phyloP scores from a whole-genome alignment of 35 echinoderm and acorn worm genomes.

The Lytechinus pictus region DNA sequence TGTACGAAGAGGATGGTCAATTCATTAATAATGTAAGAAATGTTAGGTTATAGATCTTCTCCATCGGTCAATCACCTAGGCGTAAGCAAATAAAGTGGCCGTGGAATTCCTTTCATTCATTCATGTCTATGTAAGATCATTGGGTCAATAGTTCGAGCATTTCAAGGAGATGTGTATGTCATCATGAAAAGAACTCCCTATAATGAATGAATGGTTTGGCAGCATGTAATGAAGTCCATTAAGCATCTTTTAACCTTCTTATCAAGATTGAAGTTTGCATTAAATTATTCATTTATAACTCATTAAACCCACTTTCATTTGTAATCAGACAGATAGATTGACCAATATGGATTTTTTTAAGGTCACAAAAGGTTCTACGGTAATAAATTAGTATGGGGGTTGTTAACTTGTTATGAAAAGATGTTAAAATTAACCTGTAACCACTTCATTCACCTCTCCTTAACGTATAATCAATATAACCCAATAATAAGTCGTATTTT shows the following conservation, averaged over 20 bases:
- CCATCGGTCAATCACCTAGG: background rate
- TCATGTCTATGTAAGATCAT: background rate
- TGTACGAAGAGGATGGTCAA: background rate
- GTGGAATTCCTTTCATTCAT: conserved; percentile 12
- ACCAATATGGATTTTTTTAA: background rate
- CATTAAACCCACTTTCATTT: background rate
- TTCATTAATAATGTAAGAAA: conserved; percentile 15
- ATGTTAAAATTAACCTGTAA: background rate
- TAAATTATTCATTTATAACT: background rate
- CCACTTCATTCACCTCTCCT: background rate
- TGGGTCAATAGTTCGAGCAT: conserved; percentile 8
- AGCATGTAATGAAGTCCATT: background rate
- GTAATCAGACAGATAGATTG: background rate
- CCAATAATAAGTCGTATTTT: background rate
- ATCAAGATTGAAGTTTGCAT: background rate
- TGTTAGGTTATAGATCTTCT: background rate
- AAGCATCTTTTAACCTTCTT: background rate
- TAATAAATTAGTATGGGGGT: background rate
- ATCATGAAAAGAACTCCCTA: background rate
- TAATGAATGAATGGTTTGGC: background rate
- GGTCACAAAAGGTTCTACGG: background rate
- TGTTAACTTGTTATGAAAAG: background rate
- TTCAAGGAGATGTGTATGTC: background rate
- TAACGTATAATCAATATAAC: background rate
- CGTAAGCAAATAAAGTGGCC: background rate